A percentile compares a stretch with the other conserved stretches of the same genome.
phyloP scores from a whole-genome alignment of 2,113 vertebrate genomes.

The Tor tambroides region DNA sequence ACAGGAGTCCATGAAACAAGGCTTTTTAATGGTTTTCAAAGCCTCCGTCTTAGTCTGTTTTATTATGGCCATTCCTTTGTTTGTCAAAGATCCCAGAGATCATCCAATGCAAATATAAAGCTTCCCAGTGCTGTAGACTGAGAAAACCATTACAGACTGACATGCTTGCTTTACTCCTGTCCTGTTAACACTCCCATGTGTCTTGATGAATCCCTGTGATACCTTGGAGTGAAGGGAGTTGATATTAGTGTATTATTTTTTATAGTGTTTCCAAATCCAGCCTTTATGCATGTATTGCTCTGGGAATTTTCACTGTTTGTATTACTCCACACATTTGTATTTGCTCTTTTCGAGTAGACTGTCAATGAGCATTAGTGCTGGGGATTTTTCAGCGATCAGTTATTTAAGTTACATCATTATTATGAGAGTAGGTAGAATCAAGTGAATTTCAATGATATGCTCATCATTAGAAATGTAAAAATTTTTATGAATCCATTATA shows the following conservation, averaged over 20 bases:
- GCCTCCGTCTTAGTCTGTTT: slow-evolving; percentile 1
- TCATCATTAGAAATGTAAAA: too few species aligned
- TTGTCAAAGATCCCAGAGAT: slow-evolving; percentile 40
- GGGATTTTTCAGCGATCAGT: not conserved
- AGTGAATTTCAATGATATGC: not conserved
- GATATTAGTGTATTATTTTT: not conserved
- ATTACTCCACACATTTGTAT: not conserved
- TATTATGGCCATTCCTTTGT: not conserved
- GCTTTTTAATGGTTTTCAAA: slow-evolving; percentile 4
- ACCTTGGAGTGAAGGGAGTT: not conserved
- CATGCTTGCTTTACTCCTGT: slow-evolving; percentile 46
- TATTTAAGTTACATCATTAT: not conserved
- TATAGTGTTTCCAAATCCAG: not conserved
- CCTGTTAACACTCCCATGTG: not conserved
- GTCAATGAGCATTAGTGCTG: not conserved
- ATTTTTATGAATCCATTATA: too few species aligned
- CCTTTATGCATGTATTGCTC: not conserved
- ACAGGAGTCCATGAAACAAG: not conserved
- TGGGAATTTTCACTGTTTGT: not conserved
- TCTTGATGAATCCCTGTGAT: slow-evolving; percentile 13
- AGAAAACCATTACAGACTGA: slow-evolving; percentile 42
- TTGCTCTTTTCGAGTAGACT: not conserved
- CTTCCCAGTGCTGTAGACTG: slow-evolving; percentile 4
- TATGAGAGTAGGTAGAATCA: not conserved
- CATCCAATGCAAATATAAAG: slow-evolving; percentile 40